Evolutionary conservation across 2,113 vertebrate genomes (phyloP).

Genomic region (Glaucidium brasilianum): DNA sequence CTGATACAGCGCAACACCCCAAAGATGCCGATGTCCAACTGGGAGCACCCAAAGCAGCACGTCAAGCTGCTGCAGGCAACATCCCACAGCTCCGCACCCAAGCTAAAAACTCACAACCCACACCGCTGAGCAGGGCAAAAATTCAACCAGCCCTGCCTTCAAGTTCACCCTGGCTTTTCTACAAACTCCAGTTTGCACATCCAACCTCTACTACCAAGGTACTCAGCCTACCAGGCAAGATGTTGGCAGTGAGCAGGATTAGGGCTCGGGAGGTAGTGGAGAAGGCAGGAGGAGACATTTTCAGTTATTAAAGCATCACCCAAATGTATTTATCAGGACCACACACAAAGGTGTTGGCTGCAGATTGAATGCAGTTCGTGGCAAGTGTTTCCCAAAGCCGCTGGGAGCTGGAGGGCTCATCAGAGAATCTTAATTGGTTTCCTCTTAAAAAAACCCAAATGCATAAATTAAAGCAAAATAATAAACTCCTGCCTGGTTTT

Average conservation of each 20-base stretch:
- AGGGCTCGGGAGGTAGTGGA: neutral
- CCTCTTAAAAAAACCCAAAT: constrained; percentile 19
- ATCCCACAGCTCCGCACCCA: neutral
- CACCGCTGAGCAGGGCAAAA: rapidly evolving
- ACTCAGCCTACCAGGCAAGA: neutral
- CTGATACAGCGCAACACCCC: rapidly evolving
- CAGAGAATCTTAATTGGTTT: constrained; percentile 59
- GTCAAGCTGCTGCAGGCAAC: neutral
- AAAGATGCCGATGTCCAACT: rapidly evolving
- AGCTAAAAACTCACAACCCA: neutral
- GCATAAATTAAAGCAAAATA: constrained; percentile 28
- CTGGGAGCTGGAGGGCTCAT: constrained; percentile 40
- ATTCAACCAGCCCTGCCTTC: neutral
- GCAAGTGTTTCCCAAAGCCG: neutral
- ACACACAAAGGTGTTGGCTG: constrained; percentile 19
- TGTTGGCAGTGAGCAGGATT: neutral
- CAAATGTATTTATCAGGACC: constrained; percentile 32
- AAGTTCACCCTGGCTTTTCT: neutral
- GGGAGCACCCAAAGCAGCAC: neutral
- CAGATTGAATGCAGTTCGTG: neutral
- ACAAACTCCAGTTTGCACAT: neutral
- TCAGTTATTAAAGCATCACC: neutral
- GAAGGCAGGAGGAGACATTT: neutral
- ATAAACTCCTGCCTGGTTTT: neutral
- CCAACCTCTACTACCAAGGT: neutral